Evolutionary conservation across 2,888 invertebrate species (phyloP), one percentile per base, ranked within the genome.

Genomic region (Heteromyza rotundicornis): DNA sequence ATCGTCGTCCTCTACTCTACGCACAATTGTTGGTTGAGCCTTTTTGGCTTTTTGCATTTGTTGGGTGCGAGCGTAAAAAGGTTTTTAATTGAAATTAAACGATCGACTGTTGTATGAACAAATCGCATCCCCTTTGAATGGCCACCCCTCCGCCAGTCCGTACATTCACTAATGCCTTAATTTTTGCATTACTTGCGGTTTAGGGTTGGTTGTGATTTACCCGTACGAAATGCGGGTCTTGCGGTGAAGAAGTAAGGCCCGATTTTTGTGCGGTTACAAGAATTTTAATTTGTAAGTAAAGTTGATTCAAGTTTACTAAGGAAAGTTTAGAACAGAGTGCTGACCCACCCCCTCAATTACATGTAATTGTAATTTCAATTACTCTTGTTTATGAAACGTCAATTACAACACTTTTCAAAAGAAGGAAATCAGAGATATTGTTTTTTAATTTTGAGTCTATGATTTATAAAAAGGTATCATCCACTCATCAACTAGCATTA

Each of bases 21-120:
- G 54, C 35, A 20, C 50, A 54, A 20, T 23, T 59, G 61, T 53
- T 51, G 47, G 36, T 64, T 67, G 67, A 71, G 74, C 70, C 72
- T 70, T 75, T 79, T 73, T 80, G 77, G 79, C 78, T 78, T 81
- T 66, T 77, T 69, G 73, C 69, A 62, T 59, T 69, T 57, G 54
- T 14, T 64, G 54, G 63, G 49, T 63, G 57, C 62, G 62, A 57
- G 69, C 67, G 64, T 68, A 71, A 74, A 71, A 80, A 80, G 78
- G 75, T 76, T 79, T 80, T 78, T 81, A 81, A 81, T 81, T 81
- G 79, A 81, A 81, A 79, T 79, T 81, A 81, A 81, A 81, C 75
- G 80, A 81, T 81, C 81, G 73, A 71, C 74, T 73, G 74, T 70
- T 73, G 67, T 35, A 73, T 75, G 68, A 68, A 74, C 74, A 75